These are phyloP conservation scores for Campopleginae sp. DNA, from an alignment of 2,888 invertebrate species.

Conservation along the genomic window DNA sequence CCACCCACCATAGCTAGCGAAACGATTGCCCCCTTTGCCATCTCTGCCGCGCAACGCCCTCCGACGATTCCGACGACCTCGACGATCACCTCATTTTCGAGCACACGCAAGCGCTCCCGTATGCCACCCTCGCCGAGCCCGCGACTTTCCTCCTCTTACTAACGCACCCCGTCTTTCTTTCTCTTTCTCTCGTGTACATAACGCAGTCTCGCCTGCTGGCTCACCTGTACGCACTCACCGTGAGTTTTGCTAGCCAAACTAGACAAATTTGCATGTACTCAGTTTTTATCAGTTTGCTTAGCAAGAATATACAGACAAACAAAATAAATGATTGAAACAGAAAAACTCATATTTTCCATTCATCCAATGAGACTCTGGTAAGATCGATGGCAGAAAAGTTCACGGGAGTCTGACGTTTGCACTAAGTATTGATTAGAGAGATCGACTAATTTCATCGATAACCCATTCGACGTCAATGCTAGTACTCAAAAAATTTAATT, in stretches of 20 bases:
- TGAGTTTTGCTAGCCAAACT: conserved; percentile 50
- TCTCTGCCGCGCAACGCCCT: conserved; percentile 70
- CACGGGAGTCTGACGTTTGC: not conserved
- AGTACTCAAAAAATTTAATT: not conserved
- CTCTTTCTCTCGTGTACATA: conserved; percentile 7
- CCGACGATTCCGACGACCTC: conserved; percentile 70
- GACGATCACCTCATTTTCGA: conserved; percentile 82
- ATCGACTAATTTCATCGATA: not conserved
- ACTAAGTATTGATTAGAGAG: not conserved
- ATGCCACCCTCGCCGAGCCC: conserved; percentile 69
- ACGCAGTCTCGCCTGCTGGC: conserved; percentile 37
- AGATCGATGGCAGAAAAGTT: not conserved
- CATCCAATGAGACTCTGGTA: not conserved
- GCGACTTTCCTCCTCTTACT: conserved; percentile 41
- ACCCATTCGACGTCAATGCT: not conserved
- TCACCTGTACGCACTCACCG: conserved; percentile 63
- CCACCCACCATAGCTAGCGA: conserved; percentile 69
- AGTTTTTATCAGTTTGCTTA: conserved; percentile 18
- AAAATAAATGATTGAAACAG: conserved; percentile 4
- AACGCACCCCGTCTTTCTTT: conserved; percentile 2
- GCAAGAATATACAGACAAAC: conserved; percentile 17
- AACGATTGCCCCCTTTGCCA: conserved; percentile 69
- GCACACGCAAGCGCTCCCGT: conserved; percentile 82
- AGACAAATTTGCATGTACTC: conserved; percentile 32
- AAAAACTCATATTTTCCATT: not conserved